Evolutionary conservation across 1,140 invertebrate species (phyloP).

Genomic region (Metaphire vulgaris): DNA sequence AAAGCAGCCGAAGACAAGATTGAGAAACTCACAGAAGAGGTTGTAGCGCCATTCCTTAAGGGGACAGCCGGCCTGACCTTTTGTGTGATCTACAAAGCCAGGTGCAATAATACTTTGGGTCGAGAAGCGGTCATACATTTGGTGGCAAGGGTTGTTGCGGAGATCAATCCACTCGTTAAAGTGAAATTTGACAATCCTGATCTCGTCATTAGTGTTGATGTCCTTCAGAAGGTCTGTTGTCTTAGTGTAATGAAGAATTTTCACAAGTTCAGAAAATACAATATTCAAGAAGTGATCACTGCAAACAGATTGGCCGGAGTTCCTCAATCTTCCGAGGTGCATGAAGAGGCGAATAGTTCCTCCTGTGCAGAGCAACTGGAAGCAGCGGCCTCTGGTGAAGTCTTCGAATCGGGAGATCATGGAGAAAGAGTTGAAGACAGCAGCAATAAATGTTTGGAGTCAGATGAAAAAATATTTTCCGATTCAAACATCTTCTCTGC

Average conservation of each 20-base stretch:
- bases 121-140: conserved; percentile 55
- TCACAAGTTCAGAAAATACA: conserved; percentile 48
- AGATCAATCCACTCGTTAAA: conserved; percentile 36
- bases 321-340: too few species aligned
- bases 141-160: conserved; percentile 36
- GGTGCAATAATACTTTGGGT: conserved; percentile 66
- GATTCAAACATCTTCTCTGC: too few species aligned
- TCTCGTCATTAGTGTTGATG: conserved; percentile 43
- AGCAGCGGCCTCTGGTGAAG: too few species aligned
- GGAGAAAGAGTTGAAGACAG: too few species aligned
- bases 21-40: conserved; percentile 57
- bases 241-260: conserved; percentile 47
- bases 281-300: conserved; percentile 41
- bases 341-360: too few species aligned
- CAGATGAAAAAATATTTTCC: too few species aligned
- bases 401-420: too few species aligned
- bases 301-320: too few species aligned
- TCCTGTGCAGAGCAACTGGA: too few species aligned
- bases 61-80: conserved; percentile 62
- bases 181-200: conserved; percentile 42
- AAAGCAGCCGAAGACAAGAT: conserved; percentile 70
- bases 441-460: too few species aligned
- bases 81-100: conserved; percentile 70
- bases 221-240: conserved; percentile 47
- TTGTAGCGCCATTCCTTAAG: conserved; percentile 69